Conservation (phyloP, 1,140 invertebrate genomes). For the Papilio xuthus region DNA sequence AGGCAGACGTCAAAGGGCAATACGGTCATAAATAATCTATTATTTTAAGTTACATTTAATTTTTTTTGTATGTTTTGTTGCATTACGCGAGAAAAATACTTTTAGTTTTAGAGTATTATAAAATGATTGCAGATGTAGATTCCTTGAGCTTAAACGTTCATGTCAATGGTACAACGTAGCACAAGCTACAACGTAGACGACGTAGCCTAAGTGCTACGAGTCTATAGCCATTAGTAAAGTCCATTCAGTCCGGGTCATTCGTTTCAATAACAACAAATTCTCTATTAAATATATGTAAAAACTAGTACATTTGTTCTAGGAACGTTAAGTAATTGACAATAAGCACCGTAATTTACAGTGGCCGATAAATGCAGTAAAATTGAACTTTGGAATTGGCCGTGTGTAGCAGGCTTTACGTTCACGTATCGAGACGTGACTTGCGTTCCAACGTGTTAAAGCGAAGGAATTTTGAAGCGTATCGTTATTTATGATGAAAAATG, state of each 20-base stretch:
- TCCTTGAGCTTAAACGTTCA: no score
- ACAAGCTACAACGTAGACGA: no score
- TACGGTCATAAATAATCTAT: conserved; percentile 16
- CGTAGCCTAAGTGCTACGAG: no score
- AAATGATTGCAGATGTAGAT: neutral
- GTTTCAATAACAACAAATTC: no score
- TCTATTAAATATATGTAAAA: no score
- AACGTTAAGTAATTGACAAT: neutral
- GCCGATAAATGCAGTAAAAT: neutral
- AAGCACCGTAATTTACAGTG: neutral
- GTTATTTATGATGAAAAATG: conserved; percentile 22
- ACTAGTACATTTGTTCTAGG: neutral
- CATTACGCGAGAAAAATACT: neutral
- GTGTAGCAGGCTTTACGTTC: neutral
- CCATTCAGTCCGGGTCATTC: no score
- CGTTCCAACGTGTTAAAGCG: neutral
- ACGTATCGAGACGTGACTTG: conserved; percentile 13
- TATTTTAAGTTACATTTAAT: neutral
- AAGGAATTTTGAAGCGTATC: conserved; percentile 6
- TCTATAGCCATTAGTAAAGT: no score
- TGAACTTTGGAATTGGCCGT: neutral
- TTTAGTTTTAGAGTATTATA: neutral
- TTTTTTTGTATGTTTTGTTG: neutral
- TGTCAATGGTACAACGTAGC: no score
- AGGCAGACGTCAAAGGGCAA: conserved; percentile 11